Conservation (phyloP, 2,888 invertebrate species). For the Phyto melanocephala region DNA sequence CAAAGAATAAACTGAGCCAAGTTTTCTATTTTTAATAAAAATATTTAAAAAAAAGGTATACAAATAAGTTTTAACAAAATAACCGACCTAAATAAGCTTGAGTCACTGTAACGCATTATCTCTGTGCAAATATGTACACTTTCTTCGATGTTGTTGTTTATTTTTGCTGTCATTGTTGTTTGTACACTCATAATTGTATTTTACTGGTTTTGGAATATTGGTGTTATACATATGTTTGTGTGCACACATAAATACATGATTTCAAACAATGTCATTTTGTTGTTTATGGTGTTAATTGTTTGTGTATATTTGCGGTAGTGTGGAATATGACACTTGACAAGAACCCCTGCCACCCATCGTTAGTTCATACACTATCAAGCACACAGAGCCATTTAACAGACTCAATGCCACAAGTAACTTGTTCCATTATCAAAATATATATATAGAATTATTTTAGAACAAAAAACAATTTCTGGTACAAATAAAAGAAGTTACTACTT, state of each 20-base stretch:
- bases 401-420: too few relatives aligned
- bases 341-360: not conserved
- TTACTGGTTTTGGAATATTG: not conserved
- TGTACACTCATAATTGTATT: not conserved
- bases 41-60: too few relatives aligned
- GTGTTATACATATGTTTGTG: not conserved
- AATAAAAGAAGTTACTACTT: too few relatives aligned
- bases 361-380: not conserved
- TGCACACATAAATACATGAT: not conserved
- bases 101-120: not conserved
- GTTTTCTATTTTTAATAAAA: too few relatives aligned
- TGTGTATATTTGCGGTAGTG: not conserved
- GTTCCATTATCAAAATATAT: too few relatives aligned
- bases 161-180: not conserved
- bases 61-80: too few relatives aligned
- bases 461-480: too few relatives aligned
- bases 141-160: not conserved
- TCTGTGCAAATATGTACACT: not conserved
- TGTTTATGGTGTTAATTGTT: conserved; percentile 8
- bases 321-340: conserved; percentile 18
- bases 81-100: too few relatives aligned
- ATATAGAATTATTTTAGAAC: too few relatives aligned
- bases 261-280: conserved; percentile 8
- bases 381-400: not conserved
- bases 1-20: too few relatives aligned